These are phyloP conservation scores for Pelosia muscerda DNA, from an alignment of 2,888 invertebrate genomes.

Conservation along the genomic window DNA sequence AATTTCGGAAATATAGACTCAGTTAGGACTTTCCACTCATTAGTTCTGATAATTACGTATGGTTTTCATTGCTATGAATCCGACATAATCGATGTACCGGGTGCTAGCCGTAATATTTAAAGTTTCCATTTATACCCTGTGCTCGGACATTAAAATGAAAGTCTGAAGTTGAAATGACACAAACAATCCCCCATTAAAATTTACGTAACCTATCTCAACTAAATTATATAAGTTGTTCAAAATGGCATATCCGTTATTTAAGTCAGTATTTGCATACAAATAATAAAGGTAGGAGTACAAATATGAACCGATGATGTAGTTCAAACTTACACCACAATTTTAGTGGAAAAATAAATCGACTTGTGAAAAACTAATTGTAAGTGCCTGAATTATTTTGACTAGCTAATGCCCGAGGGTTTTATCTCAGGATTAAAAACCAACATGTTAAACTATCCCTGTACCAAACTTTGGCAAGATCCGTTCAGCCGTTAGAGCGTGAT, in stretches of 20 bases:
- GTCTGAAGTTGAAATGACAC: slow-evolving; percentile 3
- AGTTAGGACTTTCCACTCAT: too few relatives aligned
- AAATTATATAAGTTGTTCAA: slow-evolving; percentile 11
- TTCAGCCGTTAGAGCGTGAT: too few relatives aligned
- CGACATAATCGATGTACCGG: neutral
- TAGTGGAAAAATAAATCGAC: neutral
- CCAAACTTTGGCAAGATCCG: too few relatives aligned
- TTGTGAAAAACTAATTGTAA: neutral
- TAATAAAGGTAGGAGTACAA: neutral
- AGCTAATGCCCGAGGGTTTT: too few relatives aligned
- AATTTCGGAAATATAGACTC: too few relatives aligned
- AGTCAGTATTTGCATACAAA: neutral
- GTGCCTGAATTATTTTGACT: neutral
- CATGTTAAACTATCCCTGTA: too few relatives aligned
- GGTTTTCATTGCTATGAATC: neutral
- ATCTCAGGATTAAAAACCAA: too few relatives aligned
- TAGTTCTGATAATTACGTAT: too few relatives aligned
- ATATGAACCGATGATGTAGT: neutral
- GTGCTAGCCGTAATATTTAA: neutral
- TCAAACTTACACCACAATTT: neutral
- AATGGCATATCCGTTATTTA: slow-evolving; percentile 11
- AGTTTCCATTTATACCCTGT: neutral
- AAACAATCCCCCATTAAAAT: neutral
- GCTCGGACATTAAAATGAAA: slow-evolving; percentile 5
- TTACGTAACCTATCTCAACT: slow-evolving; percentile 15